Conservation (phyloP, 2,888 invertebrate species). For the Chrysolina haemoptera region DNA sequence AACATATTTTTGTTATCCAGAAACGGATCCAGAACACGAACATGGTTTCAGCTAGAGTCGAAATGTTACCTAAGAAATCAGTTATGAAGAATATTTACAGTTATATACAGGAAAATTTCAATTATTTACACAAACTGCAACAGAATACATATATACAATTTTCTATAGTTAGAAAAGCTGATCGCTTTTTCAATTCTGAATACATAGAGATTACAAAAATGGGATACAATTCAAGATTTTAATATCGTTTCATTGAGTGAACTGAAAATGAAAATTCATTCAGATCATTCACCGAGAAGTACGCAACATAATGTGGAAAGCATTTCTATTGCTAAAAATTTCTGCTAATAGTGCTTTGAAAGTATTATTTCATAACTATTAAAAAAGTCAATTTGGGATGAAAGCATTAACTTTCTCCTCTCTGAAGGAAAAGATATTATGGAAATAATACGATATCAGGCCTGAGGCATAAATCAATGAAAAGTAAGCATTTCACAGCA, state of each 20-base stretch:
- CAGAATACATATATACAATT: constrained; percentile 32
- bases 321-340: no score
- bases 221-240: background rate
- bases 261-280: background rate
- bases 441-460: no score
- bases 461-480: no score
- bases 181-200: background rate
- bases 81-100: background rate
- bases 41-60: background rate
- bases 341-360: no score
- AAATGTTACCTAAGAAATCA: constrained; percentile 8
- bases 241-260: background rate
- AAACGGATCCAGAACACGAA: background rate
- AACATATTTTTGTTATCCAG: background rate
- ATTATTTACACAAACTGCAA: constrained; percentile 26
- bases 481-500: no score
- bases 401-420: no score
- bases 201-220: constrained; percentile 19
- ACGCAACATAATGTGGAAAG: no score
- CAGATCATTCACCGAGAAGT: no score
- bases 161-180: constrained; percentile 19
- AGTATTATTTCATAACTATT: no score
- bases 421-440: no score
- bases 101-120: constrained; percentile 14
- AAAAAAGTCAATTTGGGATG: no score